These are phyloP conservation scores for Aphelocoma californica DNA, from an alignment of 2,797 vertebrate species.

Conservation along the genomic window DNA sequence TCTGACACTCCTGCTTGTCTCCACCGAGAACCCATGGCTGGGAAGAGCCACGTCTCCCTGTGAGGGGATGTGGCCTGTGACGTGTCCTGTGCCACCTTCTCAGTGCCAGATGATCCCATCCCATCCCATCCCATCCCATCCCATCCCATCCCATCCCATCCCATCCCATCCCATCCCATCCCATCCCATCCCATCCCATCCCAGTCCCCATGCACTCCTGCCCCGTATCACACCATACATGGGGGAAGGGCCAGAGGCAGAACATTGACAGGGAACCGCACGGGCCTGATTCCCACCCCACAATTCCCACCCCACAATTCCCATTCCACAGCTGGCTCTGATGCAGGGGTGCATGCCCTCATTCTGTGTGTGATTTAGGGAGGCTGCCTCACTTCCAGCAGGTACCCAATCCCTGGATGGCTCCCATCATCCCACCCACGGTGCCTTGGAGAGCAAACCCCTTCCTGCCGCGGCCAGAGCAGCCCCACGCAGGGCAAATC, in stretches of 20 bases:
- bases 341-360: background rate
- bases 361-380: accelerated
- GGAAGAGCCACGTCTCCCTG: background rate
- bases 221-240: accelerated
- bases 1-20: accelerated
- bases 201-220: background rate
- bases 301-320: accelerated
- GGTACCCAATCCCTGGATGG: background rate
- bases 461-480: accelerated
- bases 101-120: background rate
- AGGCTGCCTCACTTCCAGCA: background rate
- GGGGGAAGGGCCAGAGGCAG: background rate
- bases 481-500: accelerated
- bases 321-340: background rate
- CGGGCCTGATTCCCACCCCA: accelerated
- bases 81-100: background rate
- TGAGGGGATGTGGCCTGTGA: background rate
- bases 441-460: background rate
- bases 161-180: no score
- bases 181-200: background rate
- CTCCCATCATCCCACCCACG: accelerated
- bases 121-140: background rate
- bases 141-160: background rate
- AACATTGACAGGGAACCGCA: accelerated
- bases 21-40: accelerated